Evolutionary conservation across 2,888 invertebrate species (phyloP).

Genomic region (Lithosia quadra): DNA sequence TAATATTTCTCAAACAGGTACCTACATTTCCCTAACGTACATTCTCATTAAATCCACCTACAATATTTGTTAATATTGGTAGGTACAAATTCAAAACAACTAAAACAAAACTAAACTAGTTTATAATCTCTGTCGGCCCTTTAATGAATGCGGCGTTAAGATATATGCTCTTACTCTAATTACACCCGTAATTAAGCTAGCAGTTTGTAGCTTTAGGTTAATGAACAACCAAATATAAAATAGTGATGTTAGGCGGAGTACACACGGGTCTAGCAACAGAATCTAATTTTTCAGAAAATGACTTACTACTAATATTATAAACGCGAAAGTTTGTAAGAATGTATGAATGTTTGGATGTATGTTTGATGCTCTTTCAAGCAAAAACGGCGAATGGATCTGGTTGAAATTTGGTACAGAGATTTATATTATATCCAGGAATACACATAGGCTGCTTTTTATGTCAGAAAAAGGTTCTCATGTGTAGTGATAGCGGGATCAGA

Average conservation of each 20-base stretch:
- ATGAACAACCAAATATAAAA: conserved; percentile 35
- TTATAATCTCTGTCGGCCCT: conserved; percentile 25
- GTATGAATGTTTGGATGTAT: too few species aligned
- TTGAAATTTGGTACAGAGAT: too few species aligned
- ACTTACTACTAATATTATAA: too few species aligned
- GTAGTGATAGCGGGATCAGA: too few species aligned
- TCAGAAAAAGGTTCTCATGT: too few species aligned
- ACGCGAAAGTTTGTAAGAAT: too few species aligned
- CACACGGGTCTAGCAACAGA: not conserved
- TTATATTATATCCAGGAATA: too few species aligned
- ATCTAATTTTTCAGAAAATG: too few species aligned
- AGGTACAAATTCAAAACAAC: conserved; percentile 14
- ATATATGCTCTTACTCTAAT: conserved; percentile 40
- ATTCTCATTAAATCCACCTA: not conserved
- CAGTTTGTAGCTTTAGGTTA: conserved; percentile 36
- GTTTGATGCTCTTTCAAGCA: too few species aligned
- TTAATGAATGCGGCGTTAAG: conserved; percentile 37
- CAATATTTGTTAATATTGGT: conserved; percentile 5
- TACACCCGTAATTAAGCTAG: conserved; percentile 43
- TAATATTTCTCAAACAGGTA: not conserved
- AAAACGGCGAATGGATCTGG: too few species aligned
- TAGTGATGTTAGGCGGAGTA: conserved; percentile 16
- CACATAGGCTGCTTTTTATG: too few species aligned
- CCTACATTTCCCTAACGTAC: not conserved
- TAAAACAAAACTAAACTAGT: conserved; percentile 22